Conservation (phyloP, 2,113 vertebrate genomes). For the Oryctolagus cuniculus region DNA sequence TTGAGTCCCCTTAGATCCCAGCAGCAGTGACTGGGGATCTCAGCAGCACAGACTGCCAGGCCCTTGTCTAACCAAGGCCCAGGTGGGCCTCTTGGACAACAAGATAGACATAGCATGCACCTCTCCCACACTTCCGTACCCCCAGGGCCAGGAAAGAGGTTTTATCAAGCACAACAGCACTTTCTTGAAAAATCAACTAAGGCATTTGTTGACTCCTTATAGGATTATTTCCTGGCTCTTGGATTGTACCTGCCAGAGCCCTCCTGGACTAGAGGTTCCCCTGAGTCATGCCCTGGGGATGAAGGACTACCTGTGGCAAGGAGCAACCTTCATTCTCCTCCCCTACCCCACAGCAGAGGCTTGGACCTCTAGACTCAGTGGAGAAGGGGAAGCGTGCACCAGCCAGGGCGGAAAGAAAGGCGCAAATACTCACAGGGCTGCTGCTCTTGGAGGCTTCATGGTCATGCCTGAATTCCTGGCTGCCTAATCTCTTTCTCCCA, state of each 20-base stretch:
- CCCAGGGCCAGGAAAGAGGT: not conserved
- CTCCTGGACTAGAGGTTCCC: not conserved
- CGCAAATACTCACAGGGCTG: accelerated
- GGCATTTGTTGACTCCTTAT: not conserved
- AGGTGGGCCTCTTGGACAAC: not conserved
- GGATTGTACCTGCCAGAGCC: no score
- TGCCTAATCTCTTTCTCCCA: no score
- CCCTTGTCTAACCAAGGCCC: not conserved
- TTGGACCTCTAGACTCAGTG: not conserved
- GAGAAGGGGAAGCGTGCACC: not conserved
- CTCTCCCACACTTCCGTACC: not conserved
- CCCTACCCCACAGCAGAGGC: not conserved
- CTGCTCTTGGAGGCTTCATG: not conserved
- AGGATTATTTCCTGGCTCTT: not conserved
- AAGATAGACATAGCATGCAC: not conserved
- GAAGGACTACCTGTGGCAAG: not conserved
- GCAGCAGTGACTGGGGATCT: not conserved
- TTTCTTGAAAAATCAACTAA: not conserved
- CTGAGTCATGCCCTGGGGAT: not conserved
- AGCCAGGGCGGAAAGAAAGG: not conserved
- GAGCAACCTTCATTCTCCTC: no score
- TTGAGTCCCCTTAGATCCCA: not conserved
- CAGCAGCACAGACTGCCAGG: not conserved
- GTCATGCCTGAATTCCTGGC: not conserved
- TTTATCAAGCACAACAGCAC: no score